phyloP scores from a whole-genome alignment of 2,113 vertebrate genomes.

The Alethe diademata region DNA sequence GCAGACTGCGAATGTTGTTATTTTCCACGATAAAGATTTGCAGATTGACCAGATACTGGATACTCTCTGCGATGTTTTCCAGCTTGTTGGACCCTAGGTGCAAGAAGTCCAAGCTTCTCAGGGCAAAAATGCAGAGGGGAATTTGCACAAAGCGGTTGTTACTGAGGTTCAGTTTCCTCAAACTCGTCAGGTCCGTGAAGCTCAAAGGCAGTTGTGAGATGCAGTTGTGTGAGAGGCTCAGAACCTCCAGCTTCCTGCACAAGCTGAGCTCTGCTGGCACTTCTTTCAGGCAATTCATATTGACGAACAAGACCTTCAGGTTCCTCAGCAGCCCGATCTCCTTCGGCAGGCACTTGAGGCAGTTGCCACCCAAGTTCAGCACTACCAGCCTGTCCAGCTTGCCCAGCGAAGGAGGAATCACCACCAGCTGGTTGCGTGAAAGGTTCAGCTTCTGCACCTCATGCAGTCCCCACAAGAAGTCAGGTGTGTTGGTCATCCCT shows the following conservation, averaged over 20 bases:
- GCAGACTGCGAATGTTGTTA: constrained; percentile 85
- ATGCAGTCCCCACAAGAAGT: constrained; percentile 86
- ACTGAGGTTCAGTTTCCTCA: constrained; percentile 92
- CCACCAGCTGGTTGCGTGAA: constrained; percentile 83
- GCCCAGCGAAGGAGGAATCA: constrained; percentile 79
- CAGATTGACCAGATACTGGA: constrained; percentile 85
- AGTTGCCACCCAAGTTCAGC: constrained; percentile 88
- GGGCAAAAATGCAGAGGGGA: constrained; percentile 85
- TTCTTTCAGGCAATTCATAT: constrained; percentile 87
- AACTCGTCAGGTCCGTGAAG: constrained; percentile 74
- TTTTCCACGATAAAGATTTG: constrained; percentile 91
- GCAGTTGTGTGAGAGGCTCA: constrained; percentile 90
- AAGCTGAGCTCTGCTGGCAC: constrained; percentile 86
- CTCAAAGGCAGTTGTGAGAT: constrained; percentile 83
- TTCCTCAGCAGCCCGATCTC: constrained; percentile 87
- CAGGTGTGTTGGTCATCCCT: constrained; percentile 80
- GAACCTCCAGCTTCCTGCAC: constrained; percentile 86
- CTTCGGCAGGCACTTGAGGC: constrained; percentile 82
- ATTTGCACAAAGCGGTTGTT: constrained; percentile 88
- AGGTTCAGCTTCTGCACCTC: constrained; percentile 94
- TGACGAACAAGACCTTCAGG: constrained; percentile 87
- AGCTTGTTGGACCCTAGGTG: constrained; percentile 90
- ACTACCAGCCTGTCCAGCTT: constrained; percentile 86
- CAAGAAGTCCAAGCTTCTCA: constrained; percentile 88
- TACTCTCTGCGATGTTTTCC: constrained; percentile 88